phyloP scores from a whole-genome alignment of 2,888 invertebrate genomes.

The Dynastes hyllus region DNA sequence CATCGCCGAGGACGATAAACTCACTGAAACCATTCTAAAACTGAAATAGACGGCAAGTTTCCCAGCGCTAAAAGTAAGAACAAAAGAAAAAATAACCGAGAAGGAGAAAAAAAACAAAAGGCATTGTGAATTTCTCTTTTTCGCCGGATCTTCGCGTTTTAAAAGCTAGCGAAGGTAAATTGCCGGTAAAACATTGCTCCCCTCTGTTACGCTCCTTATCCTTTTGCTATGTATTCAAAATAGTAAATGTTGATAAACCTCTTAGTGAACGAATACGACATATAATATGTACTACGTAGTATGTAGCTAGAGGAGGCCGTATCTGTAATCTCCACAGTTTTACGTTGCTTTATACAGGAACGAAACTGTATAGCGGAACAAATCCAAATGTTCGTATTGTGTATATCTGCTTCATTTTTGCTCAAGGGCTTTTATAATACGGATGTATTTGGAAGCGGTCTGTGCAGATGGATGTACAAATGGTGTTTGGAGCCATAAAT shows the following conservation, averaged over 20 bases:
- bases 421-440: background rate
- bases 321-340: background rate
- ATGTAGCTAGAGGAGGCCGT: background rate
- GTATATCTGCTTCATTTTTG: background rate
- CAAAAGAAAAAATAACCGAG: background rate
- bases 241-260: slow-evolving; percentile 7
- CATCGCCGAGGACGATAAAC: slow-evolving; percentile 5
- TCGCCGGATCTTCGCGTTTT: background rate
- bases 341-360: background rate
- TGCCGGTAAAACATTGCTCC: background rate
- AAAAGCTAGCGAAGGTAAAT: slow-evolving; percentile 5
- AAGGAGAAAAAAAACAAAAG: slow-evolving; percentile 1
- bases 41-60: slow-evolving; percentile 9
- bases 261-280: background rate
- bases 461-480: no score
- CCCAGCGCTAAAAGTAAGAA: background rate
- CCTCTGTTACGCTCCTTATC: background rate
- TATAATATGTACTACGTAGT: background rate
- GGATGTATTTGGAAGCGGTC: no score
- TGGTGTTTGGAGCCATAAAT: no score
- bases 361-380: background rate
- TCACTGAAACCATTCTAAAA: background rate
- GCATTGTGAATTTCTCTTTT: background rate
- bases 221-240: slow-evolving; percentile 4
- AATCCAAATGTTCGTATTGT: background rate